Evolutionary conservation across 2,113 vertebrate species (phyloP).

Genomic region (Carollia perspicillata): DNA sequence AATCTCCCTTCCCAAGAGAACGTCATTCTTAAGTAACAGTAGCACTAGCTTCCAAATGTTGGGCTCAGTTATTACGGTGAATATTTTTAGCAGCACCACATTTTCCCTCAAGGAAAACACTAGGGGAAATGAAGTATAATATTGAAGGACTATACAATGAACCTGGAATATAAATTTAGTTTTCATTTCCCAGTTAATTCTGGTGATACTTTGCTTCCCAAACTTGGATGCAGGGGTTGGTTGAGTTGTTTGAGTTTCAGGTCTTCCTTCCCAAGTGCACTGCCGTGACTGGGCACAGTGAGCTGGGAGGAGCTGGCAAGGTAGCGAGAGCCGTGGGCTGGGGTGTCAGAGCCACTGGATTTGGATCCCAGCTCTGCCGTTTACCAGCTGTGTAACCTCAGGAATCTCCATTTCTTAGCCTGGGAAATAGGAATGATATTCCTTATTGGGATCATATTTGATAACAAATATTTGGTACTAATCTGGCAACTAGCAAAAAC

Average conservation of each 20-base stretch:
- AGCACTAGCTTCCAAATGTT: background rate
- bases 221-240: background rate
- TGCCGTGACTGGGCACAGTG: background rate
- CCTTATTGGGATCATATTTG: background rate
- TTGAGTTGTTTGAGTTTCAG: background rate
- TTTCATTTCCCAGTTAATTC: background rate
- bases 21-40: background rate
- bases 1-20: background rate
- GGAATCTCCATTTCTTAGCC: background rate
- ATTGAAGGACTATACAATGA: background rate
- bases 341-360: background rate
- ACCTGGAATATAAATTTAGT: background rate
- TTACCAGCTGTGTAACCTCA: background rate
- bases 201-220: background rate
- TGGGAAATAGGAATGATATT: background rate
- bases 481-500: background rate
- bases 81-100: background rate
- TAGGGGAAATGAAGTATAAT: background rate
- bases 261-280: background rate
- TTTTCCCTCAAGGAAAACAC: background rate
- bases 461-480: background rate
- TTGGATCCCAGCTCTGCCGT: background rate
- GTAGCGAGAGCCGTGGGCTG: background rate
- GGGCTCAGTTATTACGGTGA: background rate
- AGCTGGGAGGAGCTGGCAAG: background rate